A percentile compares a stretch with the other conserved stretches of the same genome.
These are phyloP conservation scores for Cetoscarus ocellatus DNA, from an alignment of 2,797 vertebrate genomes.

Conservation along the genomic window DNA sequence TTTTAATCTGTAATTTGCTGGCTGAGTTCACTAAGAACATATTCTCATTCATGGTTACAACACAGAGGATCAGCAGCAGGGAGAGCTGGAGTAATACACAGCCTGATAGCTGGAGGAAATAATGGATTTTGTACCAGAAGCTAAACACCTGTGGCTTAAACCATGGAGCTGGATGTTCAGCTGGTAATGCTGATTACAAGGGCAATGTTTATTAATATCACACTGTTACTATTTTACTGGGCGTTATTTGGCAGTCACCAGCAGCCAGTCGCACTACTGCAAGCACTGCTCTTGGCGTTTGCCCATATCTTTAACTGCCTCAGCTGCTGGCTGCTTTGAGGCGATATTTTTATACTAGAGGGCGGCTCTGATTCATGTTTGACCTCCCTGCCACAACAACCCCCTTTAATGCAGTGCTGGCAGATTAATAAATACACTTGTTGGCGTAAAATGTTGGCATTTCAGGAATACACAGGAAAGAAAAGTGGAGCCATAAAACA, in stretches of 20 bases:
- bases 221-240: conserved; percentile 35
- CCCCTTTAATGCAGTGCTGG: conserved; percentile 41
- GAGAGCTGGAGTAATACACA: conserved; percentile 44
- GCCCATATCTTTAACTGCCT: conserved; percentile 61
- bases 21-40: conserved; percentile 72
- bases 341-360: conserved; percentile 70
- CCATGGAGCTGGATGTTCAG: conserved; percentile 46
- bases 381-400: conserved; percentile 59
- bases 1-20: conserved; percentile 73
- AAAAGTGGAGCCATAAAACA: conserved; percentile 35
- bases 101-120: conserved; percentile 44
- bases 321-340: conserved; percentile 60
- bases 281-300: conserved; percentile 44
- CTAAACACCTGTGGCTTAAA: conserved; percentile 69
- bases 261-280: conserved; percentile 30
- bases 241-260: conserved; percentile 17
- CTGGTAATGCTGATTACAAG: conserved; percentile 22
- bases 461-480: conserved; percentile 43
- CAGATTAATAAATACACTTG: conserved; percentile 60
- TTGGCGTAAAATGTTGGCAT: conserved; percentile 54
- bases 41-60: conserved; percentile 68
- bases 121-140: conserved; percentile 47
- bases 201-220: conserved; percentile 47
- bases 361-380: conserved; percentile 69
- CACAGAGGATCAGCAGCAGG: conserved; percentile 51